A percentile compares a stretch with the other conserved stretches of the same genome.
Evolutionary conservation across 2,888 invertebrate genomes (phyloP).

Genomic region (Rhorus exstirpatorius): DNA sequence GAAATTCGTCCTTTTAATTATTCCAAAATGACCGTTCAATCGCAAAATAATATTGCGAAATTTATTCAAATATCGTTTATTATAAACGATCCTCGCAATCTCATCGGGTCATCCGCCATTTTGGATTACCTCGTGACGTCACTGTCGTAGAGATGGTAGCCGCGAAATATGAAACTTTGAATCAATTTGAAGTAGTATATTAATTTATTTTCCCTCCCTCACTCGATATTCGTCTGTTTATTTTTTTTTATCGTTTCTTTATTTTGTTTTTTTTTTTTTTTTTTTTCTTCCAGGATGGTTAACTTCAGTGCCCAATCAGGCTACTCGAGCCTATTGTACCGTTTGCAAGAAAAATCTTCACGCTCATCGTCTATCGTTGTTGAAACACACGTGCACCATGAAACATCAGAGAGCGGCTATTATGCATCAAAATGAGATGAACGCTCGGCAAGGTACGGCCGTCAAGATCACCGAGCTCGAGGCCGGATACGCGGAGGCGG

Average conservation of each 20-base stretch:
- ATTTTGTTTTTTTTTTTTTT: neutral
- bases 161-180: neutral
- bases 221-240: neutral
- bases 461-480: constrained; percentile 59
- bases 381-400: constrained; percentile 89
- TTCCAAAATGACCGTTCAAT: too few relatives aligned
- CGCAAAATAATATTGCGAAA: too few relatives aligned
- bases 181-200: neutral
- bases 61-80: too few relatives aligned
- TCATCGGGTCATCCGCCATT: constrained; percentile 20
- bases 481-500: constrained; percentile 60
- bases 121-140: neutral
- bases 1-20: too few relatives aligned
- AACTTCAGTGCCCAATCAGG: constrained; percentile 87
- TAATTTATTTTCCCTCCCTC: neutral
- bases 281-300: constrained; percentile 87
- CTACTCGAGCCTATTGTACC: constrained; percentile 88
- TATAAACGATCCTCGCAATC: too few relatives aligned
- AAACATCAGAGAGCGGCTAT: constrained; percentile 87
- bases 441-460: constrained; percentile 37
- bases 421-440: constrained; percentile 74
- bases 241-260: neutral
- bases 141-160: neutral
- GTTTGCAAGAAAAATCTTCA: constrained; percentile 88
- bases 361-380: constrained; percentile 88